Base-by-base conservation (phyloP, 2,888 invertebrate genomes). In the Xiphydria camelus region DNA sequence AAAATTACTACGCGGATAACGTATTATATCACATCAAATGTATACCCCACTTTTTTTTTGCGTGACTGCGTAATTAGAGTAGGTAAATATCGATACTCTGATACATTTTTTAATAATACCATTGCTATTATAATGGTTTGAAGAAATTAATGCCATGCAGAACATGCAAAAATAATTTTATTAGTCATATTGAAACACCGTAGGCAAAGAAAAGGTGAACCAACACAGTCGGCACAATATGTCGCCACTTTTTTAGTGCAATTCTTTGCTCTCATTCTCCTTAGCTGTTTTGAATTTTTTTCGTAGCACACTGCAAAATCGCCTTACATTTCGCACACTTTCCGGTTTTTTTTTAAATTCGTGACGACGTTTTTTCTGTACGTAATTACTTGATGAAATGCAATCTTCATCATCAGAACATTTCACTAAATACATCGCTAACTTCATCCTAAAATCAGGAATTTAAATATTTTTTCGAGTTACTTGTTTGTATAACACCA, bases 221-320 rank as follows among this genome's bases (percentile, higher is more conserved):
- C 33, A 33, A 37, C 25, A 12, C 25, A 25, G 12, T 25, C 25
- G 1, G 25, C n/a, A 25, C 25, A 25, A 37, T 23, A 37, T 23
- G 25, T 37, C 38, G 14, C 38, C 38, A 37, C 31, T 42, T 25
- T 25, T 25, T 25, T 25, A 25, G 25, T 9, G 12, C 1, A 25
- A 9, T 9, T 9, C n/a, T 42, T 36, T 35, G 19, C 42, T 29
- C n/a, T 4, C 10, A 18, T 43, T 43, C 29, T 43, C 29, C 31
- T 37, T 43, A 42, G 35, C 20, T 36, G 42, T 29, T 42, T 42
- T 42, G 36, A 35, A 42, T 42, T 42, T 42, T 42, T 42, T 19
- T 42, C 12, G 26, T 42, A 42, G 19, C 42, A 35, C 26, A 14
- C 25, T 42, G 19, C 42, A 34, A 42, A 42, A 34, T 23, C 14